These are phyloP conservation scores for Himalopsyche tibetana DNA, from an alignment of 2,888 invertebrate species.

Conservation along the genomic window DNA sequence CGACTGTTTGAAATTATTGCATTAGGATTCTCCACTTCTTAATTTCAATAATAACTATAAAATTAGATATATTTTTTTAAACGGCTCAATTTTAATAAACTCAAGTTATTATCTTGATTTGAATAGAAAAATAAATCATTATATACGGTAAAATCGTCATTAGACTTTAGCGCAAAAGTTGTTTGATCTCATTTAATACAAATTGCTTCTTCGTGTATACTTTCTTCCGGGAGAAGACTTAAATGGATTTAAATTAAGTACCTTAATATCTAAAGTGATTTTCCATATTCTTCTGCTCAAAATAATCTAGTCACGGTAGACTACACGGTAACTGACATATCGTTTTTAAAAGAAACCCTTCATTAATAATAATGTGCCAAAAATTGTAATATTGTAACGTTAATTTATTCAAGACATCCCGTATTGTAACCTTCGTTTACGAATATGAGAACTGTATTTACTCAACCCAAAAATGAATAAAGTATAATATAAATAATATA, in stretches of 20 bases:
- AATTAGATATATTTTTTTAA: background rate
- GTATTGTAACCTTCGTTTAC: background rate
- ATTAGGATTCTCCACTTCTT: too few relatives aligned
- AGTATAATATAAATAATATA: conserved; percentile 10
- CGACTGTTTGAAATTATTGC: too few relatives aligned
- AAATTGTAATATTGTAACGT: conserved; percentile 39
- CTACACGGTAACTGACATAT: conserved; percentile 59
- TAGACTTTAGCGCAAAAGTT: background rate
- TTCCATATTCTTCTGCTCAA: conserved; percentile 63
- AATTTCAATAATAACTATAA: too few relatives aligned
- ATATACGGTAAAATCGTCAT: too few relatives aligned
- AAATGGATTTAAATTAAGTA: conserved; percentile 31
- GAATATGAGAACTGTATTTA: conserved; percentile 31
- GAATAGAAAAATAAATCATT: background rate
- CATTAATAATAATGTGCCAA: conserved; percentile 61
- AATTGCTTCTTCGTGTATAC: background rate
- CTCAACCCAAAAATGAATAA: conserved; percentile 5
- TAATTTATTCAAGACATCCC: conserved; percentile 17
- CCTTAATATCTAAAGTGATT: conserved; percentile 23
- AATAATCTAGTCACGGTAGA: conserved; percentile 65
- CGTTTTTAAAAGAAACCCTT: conserved; percentile 57
- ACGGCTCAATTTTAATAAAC: background rate
- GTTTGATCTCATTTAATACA: conserved; percentile 24
- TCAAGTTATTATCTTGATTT: background rate
- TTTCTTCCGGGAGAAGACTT: conserved; percentile 18